Conservation (phyloP, 2,888 invertebrate genomes). For the Ligdia adustata region DNA sequence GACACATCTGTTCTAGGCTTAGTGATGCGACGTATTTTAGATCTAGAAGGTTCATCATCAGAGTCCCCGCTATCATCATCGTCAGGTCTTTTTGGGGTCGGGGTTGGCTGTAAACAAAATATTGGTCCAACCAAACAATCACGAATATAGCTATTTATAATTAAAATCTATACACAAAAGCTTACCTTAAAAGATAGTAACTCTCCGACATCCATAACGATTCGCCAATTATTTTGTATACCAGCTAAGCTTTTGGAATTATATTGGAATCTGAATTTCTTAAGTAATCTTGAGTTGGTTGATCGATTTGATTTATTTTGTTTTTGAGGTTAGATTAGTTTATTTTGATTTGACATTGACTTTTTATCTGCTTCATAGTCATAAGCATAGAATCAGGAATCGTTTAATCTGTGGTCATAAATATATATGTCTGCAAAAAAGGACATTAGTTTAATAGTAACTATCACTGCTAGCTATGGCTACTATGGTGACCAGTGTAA, state of each 20-base stretch:
- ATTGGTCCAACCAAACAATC: background rate
- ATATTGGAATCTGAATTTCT: too few species aligned
- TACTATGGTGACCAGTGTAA: too few species aligned
- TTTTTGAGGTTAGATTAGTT: slow-evolving; percentile 6
- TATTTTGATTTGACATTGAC: slow-evolving; percentile 4
- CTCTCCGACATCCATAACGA: slow-evolving; percentile 76
- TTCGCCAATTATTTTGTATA: background rate
- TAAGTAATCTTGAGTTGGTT: too few species aligned
- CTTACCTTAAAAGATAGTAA: slow-evolving; percentile 78
- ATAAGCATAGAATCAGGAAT: too few species aligned
- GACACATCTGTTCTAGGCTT: slow-evolving; percentile 73
- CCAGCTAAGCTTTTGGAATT: too few species aligned
- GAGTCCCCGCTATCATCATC: slow-evolving; percentile 87
- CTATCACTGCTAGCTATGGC: too few species aligned
- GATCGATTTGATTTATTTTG: background rate
- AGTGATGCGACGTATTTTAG: slow-evolving; percentile 85
- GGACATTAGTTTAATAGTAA: too few species aligned
- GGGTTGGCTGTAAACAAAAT: slow-evolving; percentile 86
- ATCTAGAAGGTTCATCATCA: slow-evolving; percentile 86
- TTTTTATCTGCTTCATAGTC: too few species aligned
- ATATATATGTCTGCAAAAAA: too few species aligned
- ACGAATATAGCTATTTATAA: background rate
- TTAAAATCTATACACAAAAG: background rate
- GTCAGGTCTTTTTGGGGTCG: slow-evolving; percentile 90
- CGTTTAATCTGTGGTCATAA: too few species aligned